Evolutionary conservation across 2,113 vertebrate species (phyloP), one percentile per base, ranked within the genome.

Genomic region (Crotalus horridus): DNA sequence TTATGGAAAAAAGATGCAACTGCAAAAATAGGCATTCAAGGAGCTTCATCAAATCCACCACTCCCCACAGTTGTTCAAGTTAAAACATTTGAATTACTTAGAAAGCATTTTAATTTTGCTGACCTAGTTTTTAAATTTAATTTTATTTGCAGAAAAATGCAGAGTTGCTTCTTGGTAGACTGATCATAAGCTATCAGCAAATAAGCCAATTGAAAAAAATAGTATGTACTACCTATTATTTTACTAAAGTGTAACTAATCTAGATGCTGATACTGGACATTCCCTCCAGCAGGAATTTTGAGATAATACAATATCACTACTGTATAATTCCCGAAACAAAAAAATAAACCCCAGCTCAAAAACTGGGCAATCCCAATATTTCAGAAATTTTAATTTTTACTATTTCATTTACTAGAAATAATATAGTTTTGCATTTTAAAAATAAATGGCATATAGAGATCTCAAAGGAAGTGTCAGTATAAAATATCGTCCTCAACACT

Each of bases 11-110:
- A 59, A 95, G 95, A 92, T 90, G 15, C 93, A 59, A 74, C 23
- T 90, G 95, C 81, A 92, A 74, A 91, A 94, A 96, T 89, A 56
- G n/a, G 90, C n/a, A 59, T 53, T 89, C 85, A 91, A 93, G 58
- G 26, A 88, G 17, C 87, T 81, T 54, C 95, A 26, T 85, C 0
- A 90, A 8, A 24, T 92, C 89, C 5, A 85, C 74, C 61, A n/a
- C 69, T 88, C 3, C 54, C 10, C 23, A 74, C 12, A 48, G 39
- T 56, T 92, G 81, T 89, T 94, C 92, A 91, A 92, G 53, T 58
- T 94, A 0, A 91, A 94, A 94, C 94, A 85, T 54, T 89, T 0
- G 17, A 58, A 64, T 87, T 90, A 54, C 94, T 85, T 85, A 93
- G 91, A 89, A 96, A 93, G 92, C 6, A 53, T 89, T 89, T 59